These are phyloP conservation scores for Lithophane socia DNA, from an alignment of 2,888 invertebrate genomes.

Conservation along the genomic window DNA sequence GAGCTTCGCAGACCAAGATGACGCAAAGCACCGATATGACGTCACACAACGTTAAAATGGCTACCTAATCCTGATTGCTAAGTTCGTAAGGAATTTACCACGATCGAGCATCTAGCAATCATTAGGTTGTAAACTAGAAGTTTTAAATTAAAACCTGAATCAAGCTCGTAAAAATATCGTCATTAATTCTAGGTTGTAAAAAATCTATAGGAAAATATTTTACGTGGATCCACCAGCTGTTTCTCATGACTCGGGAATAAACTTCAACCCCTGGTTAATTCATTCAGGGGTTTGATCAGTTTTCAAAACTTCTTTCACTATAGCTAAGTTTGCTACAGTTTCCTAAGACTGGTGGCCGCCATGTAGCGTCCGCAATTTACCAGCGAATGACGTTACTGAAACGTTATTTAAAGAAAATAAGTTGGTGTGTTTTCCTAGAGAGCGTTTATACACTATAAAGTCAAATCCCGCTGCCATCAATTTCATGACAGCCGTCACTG, in stretches of 20 bases:
- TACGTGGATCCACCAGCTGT: neutral
- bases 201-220: neutral
- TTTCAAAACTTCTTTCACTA: neutral
- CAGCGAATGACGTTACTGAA: neutral
- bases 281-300: neutral
- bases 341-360: neutral
- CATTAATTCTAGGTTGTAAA: neutral
- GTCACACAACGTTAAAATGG: conserved; percentile 18
- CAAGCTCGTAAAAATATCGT: conserved; percentile 1
- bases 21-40: conserved; percentile 7
- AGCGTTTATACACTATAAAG: too few relatives aligned
- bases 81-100: neutral
- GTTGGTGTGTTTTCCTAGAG: too few relatives aligned
- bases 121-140: neutral
- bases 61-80: conserved; percentile 9
- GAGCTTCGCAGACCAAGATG: neutral
- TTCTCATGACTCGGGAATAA: neutral
- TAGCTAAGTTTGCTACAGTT: neutral
- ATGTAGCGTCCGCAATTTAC: neutral
- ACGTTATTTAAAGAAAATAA: neutral
- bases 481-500: too few relatives aligned
- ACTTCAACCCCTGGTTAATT: neutral
- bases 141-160: neutral
- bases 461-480: too few relatives aligned
- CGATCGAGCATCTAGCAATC: neutral